These are phyloP conservation scores for Zele albiditarsus DNA, from an alignment of 2,888 invertebrate genomes.

Conservation along the genomic window DNA sequence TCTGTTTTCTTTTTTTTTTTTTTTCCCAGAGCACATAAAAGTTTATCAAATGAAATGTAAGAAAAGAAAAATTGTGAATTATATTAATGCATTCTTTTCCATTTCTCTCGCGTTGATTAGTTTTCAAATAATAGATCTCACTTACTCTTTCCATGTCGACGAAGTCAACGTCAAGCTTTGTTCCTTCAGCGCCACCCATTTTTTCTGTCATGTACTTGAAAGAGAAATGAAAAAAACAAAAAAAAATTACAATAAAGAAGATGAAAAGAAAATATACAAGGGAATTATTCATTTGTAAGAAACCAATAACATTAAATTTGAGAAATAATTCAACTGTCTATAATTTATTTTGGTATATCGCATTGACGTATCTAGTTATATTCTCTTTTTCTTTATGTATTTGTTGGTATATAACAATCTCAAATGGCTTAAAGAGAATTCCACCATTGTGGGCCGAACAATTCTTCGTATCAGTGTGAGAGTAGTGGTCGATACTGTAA, in stretches of 20 bases:
- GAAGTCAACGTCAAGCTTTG: slow-evolving; percentile 98
- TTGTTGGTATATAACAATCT: background rate
- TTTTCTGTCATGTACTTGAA: slow-evolving; percentile 99
- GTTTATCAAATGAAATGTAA: slow-evolving; percentile 51
- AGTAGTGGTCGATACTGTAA: background rate
- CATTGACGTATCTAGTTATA: background rate
- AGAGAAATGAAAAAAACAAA: slow-evolving; percentile 66
- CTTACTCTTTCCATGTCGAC: slow-evolving; percentile 99
- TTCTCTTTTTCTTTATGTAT: background rate
- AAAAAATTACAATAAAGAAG: slow-evolving; percentile 1
- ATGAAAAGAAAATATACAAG: background rate
- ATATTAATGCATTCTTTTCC: slow-evolving; percentile 2
- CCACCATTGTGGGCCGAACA: slow-evolving; percentile 28
- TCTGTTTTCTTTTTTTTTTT: slow-evolving; percentile 89
- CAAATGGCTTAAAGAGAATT: slow-evolving; percentile 30
- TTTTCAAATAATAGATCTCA: slow-evolving; percentile 50
- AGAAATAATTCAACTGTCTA: too few relatives aligned
- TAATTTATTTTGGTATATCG: background rate
- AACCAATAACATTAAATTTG: too few relatives aligned
- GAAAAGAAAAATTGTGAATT: slow-evolving; percentile 31
- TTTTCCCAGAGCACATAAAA: background rate
- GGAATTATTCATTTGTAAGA: background rate
- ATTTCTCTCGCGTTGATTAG: background rate
- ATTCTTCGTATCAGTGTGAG: slow-evolving; percentile 20
- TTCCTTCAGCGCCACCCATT: slow-evolving; percentile 99